Percentiles rank a stretch among this genome's conserved stretches.
phyloP scores from a whole-genome alignment of 2,888 invertebrate species.

The Cheilosia urbana region DNA sequence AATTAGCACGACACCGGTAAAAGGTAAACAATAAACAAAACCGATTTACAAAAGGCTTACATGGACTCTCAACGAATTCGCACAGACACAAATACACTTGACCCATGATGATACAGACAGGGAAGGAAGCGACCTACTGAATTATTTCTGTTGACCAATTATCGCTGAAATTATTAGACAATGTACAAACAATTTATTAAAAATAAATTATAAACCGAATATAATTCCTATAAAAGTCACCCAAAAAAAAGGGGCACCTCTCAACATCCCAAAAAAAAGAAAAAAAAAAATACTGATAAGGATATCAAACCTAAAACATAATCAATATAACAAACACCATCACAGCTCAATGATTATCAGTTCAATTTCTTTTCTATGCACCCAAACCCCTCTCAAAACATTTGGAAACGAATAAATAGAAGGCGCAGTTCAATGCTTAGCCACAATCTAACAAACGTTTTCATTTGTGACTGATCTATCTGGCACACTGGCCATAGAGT shows the following conservation, averaged over 20 bases:
- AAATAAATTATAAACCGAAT: too few relatives aligned
- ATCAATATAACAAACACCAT: constrained; percentile 14
- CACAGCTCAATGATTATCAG: constrained; percentile 46
- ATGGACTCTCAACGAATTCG: too few relatives aligned
- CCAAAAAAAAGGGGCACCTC: background rate
- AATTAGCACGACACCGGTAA: too few relatives aligned
- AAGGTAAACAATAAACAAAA: too few relatives aligned
- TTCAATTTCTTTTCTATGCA: constrained; percentile 1
- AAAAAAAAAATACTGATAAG: constrained; percentile 6
- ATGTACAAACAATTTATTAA: too few relatives aligned
- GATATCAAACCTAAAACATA: constrained; percentile 34
- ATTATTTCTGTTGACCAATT: too few relatives aligned
- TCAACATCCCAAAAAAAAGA: too few relatives aligned
- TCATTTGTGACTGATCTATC: constrained; percentile 54
- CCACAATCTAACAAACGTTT: constrained; percentile 57
- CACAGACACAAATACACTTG: too few relatives aligned
- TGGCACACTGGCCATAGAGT: constrained; percentile 28
- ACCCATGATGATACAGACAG: too few relatives aligned
- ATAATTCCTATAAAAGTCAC: background rate
- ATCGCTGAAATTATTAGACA: too few relatives aligned
- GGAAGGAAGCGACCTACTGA: too few relatives aligned
- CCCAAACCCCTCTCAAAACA: constrained; percentile 39
- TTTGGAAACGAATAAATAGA: constrained; percentile 67
- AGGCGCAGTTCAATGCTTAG: constrained; percentile 31
- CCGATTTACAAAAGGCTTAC: too few relatives aligned